Evolutionary conservation across 1,140 invertebrate genomes (phyloP), one percentile per base, ranked within the genome.

Genomic region (Drosophila truncata): DNA sequence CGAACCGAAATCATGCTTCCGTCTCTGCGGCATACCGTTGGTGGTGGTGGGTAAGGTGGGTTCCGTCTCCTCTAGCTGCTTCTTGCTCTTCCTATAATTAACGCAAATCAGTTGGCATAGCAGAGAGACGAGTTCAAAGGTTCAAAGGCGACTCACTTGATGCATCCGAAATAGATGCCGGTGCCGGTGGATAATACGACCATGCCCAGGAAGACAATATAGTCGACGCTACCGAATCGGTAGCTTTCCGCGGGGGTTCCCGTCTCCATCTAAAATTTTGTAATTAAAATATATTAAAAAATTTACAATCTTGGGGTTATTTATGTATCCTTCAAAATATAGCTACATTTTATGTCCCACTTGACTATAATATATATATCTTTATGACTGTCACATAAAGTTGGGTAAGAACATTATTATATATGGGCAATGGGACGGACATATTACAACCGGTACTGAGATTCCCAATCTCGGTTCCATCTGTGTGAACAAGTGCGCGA

Each of bases 151-250:
- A 77, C 78, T 80, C 80, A 93, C 91, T 82, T 93, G 29, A 91
- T 64, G 52, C 90, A 96, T 9, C 95, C 96, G 93, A 95, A 97
- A 93, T 96, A 97, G 14, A 97, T 75, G 0, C 97, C 97, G 9
- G 96, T 96, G 3, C 94, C 93, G 7, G 95, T 95, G 2, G 96
- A 96, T 2, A 95, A 82, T 0, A 94, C 70, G 50, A 96, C 93
- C 93, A 96, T 95, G 5, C 93, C 88, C 14, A 93, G 93, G 82
- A 96, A 96, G 4, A 95, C 94, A 13, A 93, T 92, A 80, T 95
- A 96, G 88, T 96, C 95, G 0, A 94, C 91, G 20, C 92, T 82
- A 33, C 91, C 87, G 50, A 94, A 94, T 37, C 86, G 69, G 62
- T 67, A 91, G 64, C 33, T 71, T 3, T 82, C 60, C 41, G 29